Base-by-base conservation (phyloP, 2,888 invertebrate genomes). In the Heteromyza rotundicornis region DNA sequence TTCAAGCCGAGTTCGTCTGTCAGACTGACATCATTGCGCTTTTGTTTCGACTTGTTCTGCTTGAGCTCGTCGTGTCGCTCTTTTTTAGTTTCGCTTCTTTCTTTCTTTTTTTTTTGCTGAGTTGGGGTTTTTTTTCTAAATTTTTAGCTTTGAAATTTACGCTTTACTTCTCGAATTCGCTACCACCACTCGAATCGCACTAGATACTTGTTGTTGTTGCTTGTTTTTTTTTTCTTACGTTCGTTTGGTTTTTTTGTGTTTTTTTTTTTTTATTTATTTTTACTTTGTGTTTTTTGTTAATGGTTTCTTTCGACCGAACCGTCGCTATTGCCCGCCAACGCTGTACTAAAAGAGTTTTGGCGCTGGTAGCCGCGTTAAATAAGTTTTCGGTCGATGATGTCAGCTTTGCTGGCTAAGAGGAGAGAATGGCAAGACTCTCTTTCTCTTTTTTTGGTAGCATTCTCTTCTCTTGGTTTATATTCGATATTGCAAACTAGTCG, bases 291-390 rank as follows among this genome's bases (percentile, higher is more conserved):
- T 64, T 63, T 59, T 24, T 59, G 35, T 35, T 47, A 23, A 57
- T 24, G 52, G 59, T 66, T 64, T 59, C 61, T 62, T 67, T 61
- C 66, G n/a, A 66, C 70, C 75, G 75, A 76, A 79, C 80, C 79
- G 80, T 68, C 68, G 70, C 69, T 74, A 69, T 72, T 68, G 79
- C 76, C 78, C 80, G 80, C 80, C 79, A 79, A 79, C 80, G 80
- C 80, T 79, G 74, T 77, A 79, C 79, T 79, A 79, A 79, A 80
- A 79, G 77, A 75, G 76, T 76, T 73, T 72, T 52, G 57, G 61
- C 70, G 67, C 68, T 66, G 65, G 67, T 51, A 58, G 65, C 68
- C 69, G 66, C 72, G 70, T 80, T 80, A 79, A 79, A 79, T 79
- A 78, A 75, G 72, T 73, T 69, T 49, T 24, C 53, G 19, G 68